Percentiles rank a stretch among this genome's conserved stretches.
Conservation (phyloP, 2,888 invertebrate species). For the Drosophila affinis region DNA sequence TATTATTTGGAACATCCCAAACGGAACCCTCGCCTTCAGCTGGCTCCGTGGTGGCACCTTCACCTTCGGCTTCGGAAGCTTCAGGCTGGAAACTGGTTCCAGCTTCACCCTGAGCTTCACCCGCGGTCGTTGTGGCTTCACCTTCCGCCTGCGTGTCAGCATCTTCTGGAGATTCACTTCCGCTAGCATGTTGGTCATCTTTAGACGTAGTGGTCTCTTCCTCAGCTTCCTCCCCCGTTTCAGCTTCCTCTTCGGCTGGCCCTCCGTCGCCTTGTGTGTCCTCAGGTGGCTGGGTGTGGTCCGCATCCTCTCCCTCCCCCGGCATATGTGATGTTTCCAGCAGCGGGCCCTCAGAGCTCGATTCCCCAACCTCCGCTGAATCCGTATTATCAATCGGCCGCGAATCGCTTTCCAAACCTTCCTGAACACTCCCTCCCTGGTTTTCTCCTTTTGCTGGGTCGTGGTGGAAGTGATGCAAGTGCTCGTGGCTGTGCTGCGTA, state of each 20-base stretch:
- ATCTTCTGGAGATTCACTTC: not conserved
- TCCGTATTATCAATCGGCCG: slow-evolving; percentile 59
- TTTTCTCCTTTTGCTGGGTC: slow-evolving; percentile 36
- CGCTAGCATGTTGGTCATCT: too few species aligned
- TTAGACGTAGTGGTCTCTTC: not conserved
- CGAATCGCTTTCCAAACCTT: slow-evolving; percentile 58
- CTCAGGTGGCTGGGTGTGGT: too few species aligned
- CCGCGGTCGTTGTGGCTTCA: not conserved
- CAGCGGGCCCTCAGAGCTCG: slow-evolving; percentile 1
- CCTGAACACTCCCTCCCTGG: slow-evolving; percentile 5
- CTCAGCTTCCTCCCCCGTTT: not conserved
- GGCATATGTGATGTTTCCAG: not conserved
- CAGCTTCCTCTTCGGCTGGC: too few species aligned
- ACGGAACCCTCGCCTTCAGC: not conserved
- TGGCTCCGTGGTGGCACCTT: not conserved
- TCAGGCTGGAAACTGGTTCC: not conserved
- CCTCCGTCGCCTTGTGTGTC: not conserved
- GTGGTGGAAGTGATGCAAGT: slow-evolving; percentile 71
- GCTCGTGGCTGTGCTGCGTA: slow-evolving; percentile 63
- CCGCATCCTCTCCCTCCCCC: not conserved
- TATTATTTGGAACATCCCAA: too few species aligned
- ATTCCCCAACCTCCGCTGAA: slow-evolving; percentile 51
- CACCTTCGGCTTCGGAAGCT: not conserved
- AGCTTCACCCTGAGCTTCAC: not conserved
- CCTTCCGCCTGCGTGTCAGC: not conserved